Evolutionary conservation across 2,797 vertebrate species (phyloP), one percentile per base, ranked within the genome.

Genomic region (Synanceia verrucosa): DNA sequence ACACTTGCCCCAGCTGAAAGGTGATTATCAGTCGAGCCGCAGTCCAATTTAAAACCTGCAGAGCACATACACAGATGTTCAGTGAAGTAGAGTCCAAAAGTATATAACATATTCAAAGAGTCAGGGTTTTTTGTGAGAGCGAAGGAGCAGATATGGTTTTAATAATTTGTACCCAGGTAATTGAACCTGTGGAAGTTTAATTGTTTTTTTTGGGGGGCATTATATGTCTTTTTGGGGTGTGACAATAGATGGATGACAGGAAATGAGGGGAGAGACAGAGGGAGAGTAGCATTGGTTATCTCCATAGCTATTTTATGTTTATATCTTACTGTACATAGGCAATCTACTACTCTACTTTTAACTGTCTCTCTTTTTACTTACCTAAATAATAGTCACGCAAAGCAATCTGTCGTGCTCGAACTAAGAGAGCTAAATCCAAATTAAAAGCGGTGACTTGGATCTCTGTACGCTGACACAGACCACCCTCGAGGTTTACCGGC

Each of bases 361-460:
- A n/a, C n/a, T n/a, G n/a, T n/a, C n/a, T n/a, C n/a, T n/a, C n/a
- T n/a, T n/a, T n/a, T n/a, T n/a, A n/a, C n/a, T n/a, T n/a, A n/a
- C n/a, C 19, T 39, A 59, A 56, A 46, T 51, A 78, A n/a, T 3
- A 13, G 23, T 9, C n/a, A 11, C 39, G 41, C n/a, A n/a, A n/a
- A n/a, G n/a, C n/a, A n/a, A n/a, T n/a, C n/a, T n/a, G n/a, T n/a
- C n/a, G n/a, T n/a, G n/a, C n/a, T n/a, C n/a, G n/a, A n/a, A n/a
- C n/a, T n/a, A n/a, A n/a, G n/a, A n/a, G 19, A 47, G 43, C 23
- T 43, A 21, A 41, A 46, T 46, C 16, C 34, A 23, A n/a, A 53
- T 37, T 33, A 21, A 60, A 58, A 75, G 50, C 36, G 4, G 62
- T 1, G 58, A 14, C 33, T 66, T 13, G 12, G 21, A 64, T 83